A percentile compares a stretch with the other conserved stretches of the same genome.
These are phyloP conservation scores for Balearica regulorum DNA, from an alignment of 2,797 vertebrate genomes.

Conservation along the genomic window DNA sequence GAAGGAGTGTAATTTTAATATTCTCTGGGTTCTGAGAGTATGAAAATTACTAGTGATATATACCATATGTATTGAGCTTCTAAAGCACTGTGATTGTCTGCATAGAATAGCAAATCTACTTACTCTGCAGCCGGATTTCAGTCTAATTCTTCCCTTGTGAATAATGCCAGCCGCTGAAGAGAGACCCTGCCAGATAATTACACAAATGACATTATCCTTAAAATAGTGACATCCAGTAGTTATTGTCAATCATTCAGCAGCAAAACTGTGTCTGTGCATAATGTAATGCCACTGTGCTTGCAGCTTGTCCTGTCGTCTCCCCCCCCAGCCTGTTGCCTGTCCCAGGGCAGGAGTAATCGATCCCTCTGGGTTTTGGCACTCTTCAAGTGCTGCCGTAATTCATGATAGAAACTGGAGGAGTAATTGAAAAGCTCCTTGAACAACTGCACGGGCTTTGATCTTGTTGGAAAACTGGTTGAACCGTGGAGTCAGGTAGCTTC, in stretches of 20 bases:
- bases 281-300: background rate
- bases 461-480: background rate
- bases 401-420: conserved; percentile 11
- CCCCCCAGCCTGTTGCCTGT: conserved; percentile 3
- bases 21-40: background rate
- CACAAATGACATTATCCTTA: background rate
- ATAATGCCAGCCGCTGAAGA: background rate
- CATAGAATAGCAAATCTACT: background rate
- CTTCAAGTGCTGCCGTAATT: background rate
- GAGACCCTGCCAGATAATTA: conserved; percentile 11
- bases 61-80: background rate
- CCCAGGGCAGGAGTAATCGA: conserved; percentile 21
- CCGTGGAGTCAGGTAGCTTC: background rate
- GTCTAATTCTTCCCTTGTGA: conserved; percentile 21
- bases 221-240: conserved; percentile 42
- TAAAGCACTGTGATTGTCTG: background rate
- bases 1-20: background rate
- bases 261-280: background rate
- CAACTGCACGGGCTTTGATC: conserved; percentile 7
- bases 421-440: conserved; percentile 12
- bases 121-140: conserved; percentile 1
- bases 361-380: conserved; percentile 9
- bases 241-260: conserved; percentile 36
- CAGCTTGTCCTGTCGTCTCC: background rate
- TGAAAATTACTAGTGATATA: background rate